Percentiles rank a stretch among this genome's conserved stretches.
phyloP scores from a whole-genome alignment of 2,113 vertebrate species.

The Halcyon malimbica region DNA sequence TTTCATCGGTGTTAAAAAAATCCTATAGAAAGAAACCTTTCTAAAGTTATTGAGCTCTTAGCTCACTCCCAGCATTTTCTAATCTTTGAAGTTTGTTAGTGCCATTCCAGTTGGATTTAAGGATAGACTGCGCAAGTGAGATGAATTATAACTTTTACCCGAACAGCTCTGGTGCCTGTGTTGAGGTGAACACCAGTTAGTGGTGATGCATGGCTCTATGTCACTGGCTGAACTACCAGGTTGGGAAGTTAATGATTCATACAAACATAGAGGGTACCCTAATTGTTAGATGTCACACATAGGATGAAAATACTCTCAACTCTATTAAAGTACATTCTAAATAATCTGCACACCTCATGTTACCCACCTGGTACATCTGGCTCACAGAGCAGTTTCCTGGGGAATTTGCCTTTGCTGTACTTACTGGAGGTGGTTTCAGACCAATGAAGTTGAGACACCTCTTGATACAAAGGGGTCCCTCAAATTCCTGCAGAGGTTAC shows the following conservation, averaged over 20 bases:
- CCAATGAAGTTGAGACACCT: not conserved
- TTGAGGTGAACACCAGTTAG: not conserved
- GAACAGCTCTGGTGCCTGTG: not conserved
- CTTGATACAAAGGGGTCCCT: not conserved
- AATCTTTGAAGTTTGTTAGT: conserved; percentile 4
- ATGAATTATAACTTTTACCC: conserved; percentile 31
- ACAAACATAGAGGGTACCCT: conserved; percentile 8
- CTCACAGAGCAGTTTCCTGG: not conserved
- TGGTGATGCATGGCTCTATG: conserved; percentile 48
- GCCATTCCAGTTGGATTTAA: conserved; percentile 12
- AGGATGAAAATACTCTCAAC: not conserved
- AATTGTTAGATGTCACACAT: conserved; percentile 8
- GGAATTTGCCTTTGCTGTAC: not conserved
- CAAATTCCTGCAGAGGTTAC: not conserved
- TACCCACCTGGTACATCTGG: accelerated
- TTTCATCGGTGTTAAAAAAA: conserved; percentile 33
- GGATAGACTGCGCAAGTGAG: not conserved
- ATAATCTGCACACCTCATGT: not conserved
- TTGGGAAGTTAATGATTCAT: conserved; percentile 65
- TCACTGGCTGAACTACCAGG: conserved; percentile 44
- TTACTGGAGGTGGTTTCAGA: not conserved
- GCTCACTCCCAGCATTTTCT: not conserved
- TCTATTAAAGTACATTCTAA: not conserved
- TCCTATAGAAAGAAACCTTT: not conserved
- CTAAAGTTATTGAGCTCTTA: not conserved